Base-by-base conservation (phyloP, 2,888 invertebrate genomes). In the Drosophila paracracens region DNA sequence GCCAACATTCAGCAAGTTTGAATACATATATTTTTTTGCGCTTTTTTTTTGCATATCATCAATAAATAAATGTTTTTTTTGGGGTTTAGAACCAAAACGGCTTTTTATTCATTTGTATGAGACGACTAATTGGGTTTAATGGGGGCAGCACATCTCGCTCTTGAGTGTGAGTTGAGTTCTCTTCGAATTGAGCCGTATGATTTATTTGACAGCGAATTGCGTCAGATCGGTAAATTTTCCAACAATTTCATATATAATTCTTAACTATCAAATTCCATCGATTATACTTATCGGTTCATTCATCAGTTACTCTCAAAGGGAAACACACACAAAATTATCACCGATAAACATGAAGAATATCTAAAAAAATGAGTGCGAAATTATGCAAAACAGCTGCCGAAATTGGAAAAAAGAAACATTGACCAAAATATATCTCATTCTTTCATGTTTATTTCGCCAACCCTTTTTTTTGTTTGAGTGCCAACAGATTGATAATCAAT, bases 401-500 rank as follows among this genome's bases (percentile, higher is more conserved):
- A 56, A 27, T 27, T n/a, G 4, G 13, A 18, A 61, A 43, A 58
- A 48, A 60, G 16, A 66, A 38, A 38, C 31, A 63, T 62, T 53
- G 13, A 33, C 53, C 57, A 52, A 81, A 52, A 70, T 76, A 69
- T 69, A 66, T 79, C 70, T 58, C 18, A 52, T 54, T 64, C 69
- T 65, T 71, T 54, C 57, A 36, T 58, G 53, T 25, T 46, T 25
- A 48, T 69, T 57, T 65, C 56, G 51, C 11, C 67, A 70, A 50
- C 46, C 62, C 38, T 43, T 51, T 52, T 40, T 5, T 27, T 21
- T 21, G 38, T n/a, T 25, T 52, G n/a, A 50, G 53, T 68, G 75
- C 63, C 63, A 74, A 66, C 60, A 75, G 91, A 90, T 81, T 87
- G 82, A 91, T 79, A 88, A 76, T 73, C 89, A 90, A 90, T 90